Conservation (phyloP, 2,113 vertebrate genomes). For the Rafetus swinhoei region DNA sequence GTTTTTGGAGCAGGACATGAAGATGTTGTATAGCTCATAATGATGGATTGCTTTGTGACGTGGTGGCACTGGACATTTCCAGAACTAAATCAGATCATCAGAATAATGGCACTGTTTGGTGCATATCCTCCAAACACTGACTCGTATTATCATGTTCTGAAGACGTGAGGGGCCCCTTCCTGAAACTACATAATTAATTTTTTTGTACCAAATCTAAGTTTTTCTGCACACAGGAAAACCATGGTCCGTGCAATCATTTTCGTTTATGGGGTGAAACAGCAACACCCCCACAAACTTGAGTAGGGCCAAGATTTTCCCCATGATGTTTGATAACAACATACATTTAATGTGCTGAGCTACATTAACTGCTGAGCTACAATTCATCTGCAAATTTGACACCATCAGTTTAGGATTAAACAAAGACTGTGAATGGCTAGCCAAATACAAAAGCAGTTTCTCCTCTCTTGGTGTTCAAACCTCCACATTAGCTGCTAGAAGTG, state of each 20-base stretch:
- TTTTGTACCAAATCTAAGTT: fast-evolving
- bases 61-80: background rate
- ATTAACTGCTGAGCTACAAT: no score
- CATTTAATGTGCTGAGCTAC: no score
- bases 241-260: background rate
- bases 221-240: background rate
- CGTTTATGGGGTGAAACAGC: no score
- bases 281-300: no score
- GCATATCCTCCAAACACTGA: background rate
- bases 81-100: background rate
- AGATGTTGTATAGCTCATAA: background rate
- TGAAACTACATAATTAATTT: background rate
- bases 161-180: fast-evolving
- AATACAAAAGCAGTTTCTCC: no score
- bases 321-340: no score
- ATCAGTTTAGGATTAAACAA: no score
- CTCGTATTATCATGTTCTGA: background rate
- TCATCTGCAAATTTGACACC: no score
- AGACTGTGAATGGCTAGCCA: no score
- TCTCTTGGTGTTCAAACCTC: no score
- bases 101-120: background rate
- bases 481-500: no score
- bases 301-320: no score
- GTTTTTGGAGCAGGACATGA: background rate
- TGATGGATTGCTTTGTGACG: background rate